Percentiles rank a stretch among this genome's conserved stretches.
Conservation (phyloP, 2,797 vertebrate genomes). For the Catamblyrhynchus diadema region DNA sequence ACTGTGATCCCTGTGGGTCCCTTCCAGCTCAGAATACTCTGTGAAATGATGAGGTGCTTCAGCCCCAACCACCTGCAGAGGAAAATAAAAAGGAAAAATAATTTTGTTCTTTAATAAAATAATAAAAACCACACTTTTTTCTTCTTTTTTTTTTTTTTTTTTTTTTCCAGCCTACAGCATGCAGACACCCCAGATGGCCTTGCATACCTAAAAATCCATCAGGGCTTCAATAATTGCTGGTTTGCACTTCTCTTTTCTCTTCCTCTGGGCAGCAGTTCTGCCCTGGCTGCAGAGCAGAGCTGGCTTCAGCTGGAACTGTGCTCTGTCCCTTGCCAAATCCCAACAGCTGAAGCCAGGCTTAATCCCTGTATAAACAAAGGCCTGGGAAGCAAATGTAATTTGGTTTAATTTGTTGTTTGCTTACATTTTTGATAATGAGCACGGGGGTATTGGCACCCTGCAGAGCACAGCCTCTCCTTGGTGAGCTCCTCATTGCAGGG, state of each 20-base stretch:
- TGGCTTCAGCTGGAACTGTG: background rate
- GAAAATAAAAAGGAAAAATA: background rate
- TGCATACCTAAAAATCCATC: background rate
- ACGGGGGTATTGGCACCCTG: background rate
- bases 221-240: too few relatives aligned
- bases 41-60: background rate
- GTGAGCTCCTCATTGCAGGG: background rate
- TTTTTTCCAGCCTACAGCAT: background rate
- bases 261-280: background rate
- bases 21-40: background rate
- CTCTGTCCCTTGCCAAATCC: background rate
- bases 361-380: background rate
- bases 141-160: too few relatives aligned
- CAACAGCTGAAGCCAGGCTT: background rate
- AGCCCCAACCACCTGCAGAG: background rate
- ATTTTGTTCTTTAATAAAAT: background rate
- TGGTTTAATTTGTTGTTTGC: background rate
- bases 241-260: background rate
- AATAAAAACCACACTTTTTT: rapidly evolving
- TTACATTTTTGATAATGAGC: background rate
- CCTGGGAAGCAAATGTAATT: background rate
- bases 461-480: background rate
- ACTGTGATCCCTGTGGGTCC: background rate
- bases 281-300: background rate
- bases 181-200: background rate